phyloP scores from a whole-genome alignment of 2,113 vertebrate species.

The Gobiocypris rarus region DNA sequence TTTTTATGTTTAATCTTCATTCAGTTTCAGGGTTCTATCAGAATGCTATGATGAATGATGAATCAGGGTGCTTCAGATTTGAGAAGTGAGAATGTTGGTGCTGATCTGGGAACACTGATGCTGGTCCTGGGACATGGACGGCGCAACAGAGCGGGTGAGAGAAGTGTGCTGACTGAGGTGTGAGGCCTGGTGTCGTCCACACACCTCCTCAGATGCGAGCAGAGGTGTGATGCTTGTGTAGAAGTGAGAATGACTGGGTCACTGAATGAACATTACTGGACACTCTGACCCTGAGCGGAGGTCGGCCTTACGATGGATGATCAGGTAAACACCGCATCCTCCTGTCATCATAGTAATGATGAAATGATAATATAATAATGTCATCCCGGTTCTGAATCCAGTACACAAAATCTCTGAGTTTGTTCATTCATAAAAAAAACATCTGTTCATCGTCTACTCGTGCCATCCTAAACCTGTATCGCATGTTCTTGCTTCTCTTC shows the following conservation, averaged over 20 bases:
- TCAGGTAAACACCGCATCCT: background rate
- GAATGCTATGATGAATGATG: background rate
- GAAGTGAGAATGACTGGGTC: conserved; percentile 15
- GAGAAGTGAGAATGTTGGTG: conserved; percentile 1
- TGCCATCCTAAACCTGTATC: background rate
- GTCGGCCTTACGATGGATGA: background rate
- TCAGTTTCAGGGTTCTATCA: background rate
- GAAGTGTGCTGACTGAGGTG: background rate
- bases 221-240: conserved; percentile 24
- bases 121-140: background rate
- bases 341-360: background rate
- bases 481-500: background rate
- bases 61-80: background rate
- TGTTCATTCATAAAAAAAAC: background rate
- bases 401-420: too few species aligned
- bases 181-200: conserved; percentile 15
- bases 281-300: background rate
- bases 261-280: background rate
- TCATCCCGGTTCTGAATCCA: background rate
- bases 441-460: background rate
- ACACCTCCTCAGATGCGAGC: conserved; percentile 26
- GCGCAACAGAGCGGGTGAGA: background rate
- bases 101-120: conserved; percentile 10
- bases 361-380: background rate
- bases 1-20: background rate